Evolutionary conservation across 2,797 vertebrate species (phyloP).

Genomic region (Paedocypris micromegethes): DNA sequence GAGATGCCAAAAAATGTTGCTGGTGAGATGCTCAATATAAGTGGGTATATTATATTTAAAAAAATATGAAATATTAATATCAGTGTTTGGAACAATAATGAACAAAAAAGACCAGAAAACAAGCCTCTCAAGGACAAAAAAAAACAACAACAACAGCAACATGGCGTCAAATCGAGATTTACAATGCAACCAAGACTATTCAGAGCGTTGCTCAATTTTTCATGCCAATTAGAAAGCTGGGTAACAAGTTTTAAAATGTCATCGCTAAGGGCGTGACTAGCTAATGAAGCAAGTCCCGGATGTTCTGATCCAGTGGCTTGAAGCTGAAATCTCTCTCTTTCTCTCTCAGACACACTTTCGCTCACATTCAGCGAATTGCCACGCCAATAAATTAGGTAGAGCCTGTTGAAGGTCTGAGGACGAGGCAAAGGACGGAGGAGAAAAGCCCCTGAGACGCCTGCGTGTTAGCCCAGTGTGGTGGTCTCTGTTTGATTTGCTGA

Average conservation of each 20-base stretch:
- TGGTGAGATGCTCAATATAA: no score
- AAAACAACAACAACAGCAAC: constrained; percentile 28
- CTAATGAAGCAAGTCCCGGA: constrained; percentile 67
- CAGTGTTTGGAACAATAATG: neutral
- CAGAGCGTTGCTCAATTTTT: constrained; percentile 58
- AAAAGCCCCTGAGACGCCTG: constrained; percentile 56
- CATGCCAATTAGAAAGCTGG: constrained; percentile 62
- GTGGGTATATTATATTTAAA: no score
- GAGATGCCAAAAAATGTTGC: no score
- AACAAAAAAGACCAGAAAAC: constrained; percentile 11
- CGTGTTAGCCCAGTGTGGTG: constrained; percentile 43
- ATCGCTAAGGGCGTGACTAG: constrained; percentile 63
- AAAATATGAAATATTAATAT: neutral
- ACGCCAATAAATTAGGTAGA: constrained; percentile 47
- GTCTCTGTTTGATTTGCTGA: constrained; percentile 60
- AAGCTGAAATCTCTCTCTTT: constrained; percentile 49
- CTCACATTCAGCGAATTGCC: constrained; percentile 45
- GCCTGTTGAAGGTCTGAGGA: constrained; percentile 59
- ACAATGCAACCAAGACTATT: constrained; percentile 36
- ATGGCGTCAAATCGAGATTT: constrained; percentile 49
- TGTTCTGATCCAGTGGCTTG: constrained; percentile 58
- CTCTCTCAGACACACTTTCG: constrained; percentile 27
- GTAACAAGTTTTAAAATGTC: constrained; percentile 71
- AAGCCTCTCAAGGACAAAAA: constrained; percentile 29
- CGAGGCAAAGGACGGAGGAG: constrained; percentile 59